These are phyloP conservation scores for Amblyornis subalaris DNA, from an alignment of 2,113 vertebrate species.

Conservation along the genomic window DNA sequence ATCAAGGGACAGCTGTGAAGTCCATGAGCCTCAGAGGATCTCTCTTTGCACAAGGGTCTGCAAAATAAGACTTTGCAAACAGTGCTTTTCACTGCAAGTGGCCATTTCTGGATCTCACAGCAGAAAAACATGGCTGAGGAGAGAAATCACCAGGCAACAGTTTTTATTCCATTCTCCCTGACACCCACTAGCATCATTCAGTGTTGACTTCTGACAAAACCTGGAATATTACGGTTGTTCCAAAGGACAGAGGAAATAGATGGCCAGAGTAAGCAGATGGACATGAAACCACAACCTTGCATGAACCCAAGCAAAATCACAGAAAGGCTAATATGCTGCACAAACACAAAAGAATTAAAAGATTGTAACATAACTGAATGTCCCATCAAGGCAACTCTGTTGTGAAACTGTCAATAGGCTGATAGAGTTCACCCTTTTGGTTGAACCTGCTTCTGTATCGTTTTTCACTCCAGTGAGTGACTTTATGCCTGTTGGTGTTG, in stretches of 20 bases:
- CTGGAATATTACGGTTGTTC: neutral
- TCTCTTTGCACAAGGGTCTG: neutral
- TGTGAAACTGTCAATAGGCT: neutral
- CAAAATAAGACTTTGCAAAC: neutral
- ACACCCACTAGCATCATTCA: neutral
- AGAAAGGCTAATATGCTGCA: neutral
- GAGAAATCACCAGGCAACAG: neutral
- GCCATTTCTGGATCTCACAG: neutral
- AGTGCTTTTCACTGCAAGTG: neutral
- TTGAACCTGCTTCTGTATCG: neutral
- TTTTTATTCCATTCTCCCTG: neutral
- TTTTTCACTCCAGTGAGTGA: neutral
- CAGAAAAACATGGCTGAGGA: neutral
- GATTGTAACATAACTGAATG: neutral
- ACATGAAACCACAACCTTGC: neutral
- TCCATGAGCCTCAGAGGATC: neutral
- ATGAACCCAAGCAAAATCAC: neutral
- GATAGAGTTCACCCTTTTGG: neutral
- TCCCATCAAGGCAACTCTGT: neutral
- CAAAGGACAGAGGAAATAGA: neutral
- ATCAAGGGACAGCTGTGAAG: neutral
- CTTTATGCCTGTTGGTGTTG: neutral
- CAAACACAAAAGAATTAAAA: neutral
- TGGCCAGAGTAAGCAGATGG: neutral
- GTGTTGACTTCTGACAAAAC: neutral